A percentile compares a stretch with the other conserved stretches of the same genome.
These are phyloP conservation scores for Psittacus erithacus DNA, from an alignment of 2,113 vertebrate genomes.

Conservation along the genomic window DNA sequence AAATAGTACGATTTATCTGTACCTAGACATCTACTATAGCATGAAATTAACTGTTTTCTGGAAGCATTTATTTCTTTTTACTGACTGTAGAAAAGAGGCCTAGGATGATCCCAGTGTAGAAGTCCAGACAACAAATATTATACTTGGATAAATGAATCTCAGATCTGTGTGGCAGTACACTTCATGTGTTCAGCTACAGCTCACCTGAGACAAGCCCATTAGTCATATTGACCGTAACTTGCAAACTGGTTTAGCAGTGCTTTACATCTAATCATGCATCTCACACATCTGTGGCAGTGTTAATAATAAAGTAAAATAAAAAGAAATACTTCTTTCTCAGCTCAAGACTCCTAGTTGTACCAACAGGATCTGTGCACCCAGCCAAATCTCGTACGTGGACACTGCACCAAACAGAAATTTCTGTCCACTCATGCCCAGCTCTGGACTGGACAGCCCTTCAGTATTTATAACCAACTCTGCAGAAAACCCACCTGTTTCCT, in stretches of 20 bases:
- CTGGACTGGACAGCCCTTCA: neutral
- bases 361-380: neutral
- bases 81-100: neutral
- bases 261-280: neutral
- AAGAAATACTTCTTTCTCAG: neutral
- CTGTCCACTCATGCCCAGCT: neutral
- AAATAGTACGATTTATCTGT: neutral
- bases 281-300: neutral
- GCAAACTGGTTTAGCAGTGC: neutral
- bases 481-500: neutral
- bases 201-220: neutral
- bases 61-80: neutral
- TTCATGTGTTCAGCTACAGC: neutral
- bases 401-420: neutral
- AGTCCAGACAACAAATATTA: neutral
- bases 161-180: neutral
- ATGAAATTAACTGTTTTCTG: neutral
- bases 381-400: neutral
- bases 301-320: neutral
- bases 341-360: neutral
- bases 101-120: neutral
- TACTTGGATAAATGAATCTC: neutral
- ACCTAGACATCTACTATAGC: neutral
- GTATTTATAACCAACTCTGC: neutral
- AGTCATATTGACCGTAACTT: neutral